These are phyloP conservation scores for Cheirogaleus major DNA, from an alignment of 2,797 vertebrate species.

Conservation along the genomic window DNA sequence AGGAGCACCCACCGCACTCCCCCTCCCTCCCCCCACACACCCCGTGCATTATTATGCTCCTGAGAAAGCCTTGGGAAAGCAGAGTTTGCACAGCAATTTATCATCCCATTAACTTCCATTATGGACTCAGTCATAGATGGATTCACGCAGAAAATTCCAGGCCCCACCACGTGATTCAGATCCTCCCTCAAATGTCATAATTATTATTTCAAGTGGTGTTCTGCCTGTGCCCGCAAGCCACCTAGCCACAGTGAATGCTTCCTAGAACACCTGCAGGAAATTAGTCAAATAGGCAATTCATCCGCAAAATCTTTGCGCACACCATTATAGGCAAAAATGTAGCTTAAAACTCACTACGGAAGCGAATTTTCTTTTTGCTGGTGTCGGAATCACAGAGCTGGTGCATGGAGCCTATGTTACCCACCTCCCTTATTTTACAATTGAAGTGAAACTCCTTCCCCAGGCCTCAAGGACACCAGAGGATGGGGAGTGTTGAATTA, in stretches of 20 bases:
- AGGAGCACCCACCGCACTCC: not conserved
- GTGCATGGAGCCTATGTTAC: not conserved
- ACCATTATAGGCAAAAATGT: conserved; percentile 7
- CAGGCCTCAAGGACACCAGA: not conserved
- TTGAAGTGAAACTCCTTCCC: not conserved
- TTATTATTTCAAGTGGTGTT: conserved; percentile 23
- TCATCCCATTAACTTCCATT: conserved; percentile 42
- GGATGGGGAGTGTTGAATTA: not conserved
- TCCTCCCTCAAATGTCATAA: not conserved
- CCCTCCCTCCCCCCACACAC: too few species aligned
- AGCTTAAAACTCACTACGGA: not conserved
- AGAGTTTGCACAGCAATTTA: conserved; percentile 46
- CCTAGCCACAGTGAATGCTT: not conserved
- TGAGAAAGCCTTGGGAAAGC: not conserved
- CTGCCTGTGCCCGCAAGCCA: not conserved
- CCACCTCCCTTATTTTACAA: not conserved
- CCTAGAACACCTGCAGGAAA: conserved; percentile 63
- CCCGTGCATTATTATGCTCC: not conserved
- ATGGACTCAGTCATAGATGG: not conserved
- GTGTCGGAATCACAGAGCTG: not conserved
- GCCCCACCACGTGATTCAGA: not conserved
- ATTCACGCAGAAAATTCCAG: conserved; percentile 45
- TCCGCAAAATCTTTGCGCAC: not conserved
- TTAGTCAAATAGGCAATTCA: conserved; percentile 53
- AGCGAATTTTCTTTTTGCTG: not conserved